phyloP scores from a whole-genome alignment of 1,140 invertebrate genomes.

The Sweltsa coloradensis region DNA sequence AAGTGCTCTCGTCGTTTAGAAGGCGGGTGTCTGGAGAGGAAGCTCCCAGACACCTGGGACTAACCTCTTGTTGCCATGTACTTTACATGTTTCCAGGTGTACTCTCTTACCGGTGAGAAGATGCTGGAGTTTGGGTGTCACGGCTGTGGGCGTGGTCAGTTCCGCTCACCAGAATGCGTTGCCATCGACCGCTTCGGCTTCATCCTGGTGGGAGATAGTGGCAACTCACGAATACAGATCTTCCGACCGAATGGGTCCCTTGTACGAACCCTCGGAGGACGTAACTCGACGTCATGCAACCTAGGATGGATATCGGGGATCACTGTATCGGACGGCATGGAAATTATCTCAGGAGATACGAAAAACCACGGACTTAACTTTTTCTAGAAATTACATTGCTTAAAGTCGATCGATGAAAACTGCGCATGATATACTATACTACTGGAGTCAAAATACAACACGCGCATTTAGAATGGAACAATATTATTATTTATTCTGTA shows the following conservation, averaged over 20 bases:
- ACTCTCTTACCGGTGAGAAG: slow-evolving; percentile 35
- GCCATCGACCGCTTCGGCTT: slow-evolving; percentile 56
- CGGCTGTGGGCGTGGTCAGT: slow-evolving; percentile 44
- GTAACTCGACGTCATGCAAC: slow-evolving; percentile 42
- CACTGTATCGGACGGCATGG: slow-evolving; percentile 45
- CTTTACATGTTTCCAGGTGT: too few species aligned
- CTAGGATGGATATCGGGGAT: slow-evolving; percentile 60
- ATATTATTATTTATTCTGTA: too few species aligned
- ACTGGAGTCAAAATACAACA: too few species aligned
- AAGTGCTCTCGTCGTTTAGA: too few species aligned
- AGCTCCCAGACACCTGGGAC: too few species aligned
- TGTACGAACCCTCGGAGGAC: slow-evolving; percentile 47
- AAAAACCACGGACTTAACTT: slow-evolving; percentile 57
- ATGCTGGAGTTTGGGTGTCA: slow-evolving; percentile 41
- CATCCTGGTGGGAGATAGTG: slow-evolving; percentile 62
- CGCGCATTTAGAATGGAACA: too few species aligned
- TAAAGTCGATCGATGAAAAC: too few species aligned
- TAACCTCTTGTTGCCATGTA: too few species aligned
- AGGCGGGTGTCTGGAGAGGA: too few species aligned
- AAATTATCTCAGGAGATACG: slow-evolving; percentile 54
- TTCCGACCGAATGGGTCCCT: slow-evolving; percentile 50
- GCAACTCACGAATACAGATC: slow-evolving; percentile 62
- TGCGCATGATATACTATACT: too few species aligned
- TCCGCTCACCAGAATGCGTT: slow-evolving; percentile 52
- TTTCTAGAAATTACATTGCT: too few species aligned